A percentile compares a stretch with the other conserved stretches of the same genome.
Conservation (phyloP, 2,113 vertebrate species). For the Laticauda colubrina region DNA sequence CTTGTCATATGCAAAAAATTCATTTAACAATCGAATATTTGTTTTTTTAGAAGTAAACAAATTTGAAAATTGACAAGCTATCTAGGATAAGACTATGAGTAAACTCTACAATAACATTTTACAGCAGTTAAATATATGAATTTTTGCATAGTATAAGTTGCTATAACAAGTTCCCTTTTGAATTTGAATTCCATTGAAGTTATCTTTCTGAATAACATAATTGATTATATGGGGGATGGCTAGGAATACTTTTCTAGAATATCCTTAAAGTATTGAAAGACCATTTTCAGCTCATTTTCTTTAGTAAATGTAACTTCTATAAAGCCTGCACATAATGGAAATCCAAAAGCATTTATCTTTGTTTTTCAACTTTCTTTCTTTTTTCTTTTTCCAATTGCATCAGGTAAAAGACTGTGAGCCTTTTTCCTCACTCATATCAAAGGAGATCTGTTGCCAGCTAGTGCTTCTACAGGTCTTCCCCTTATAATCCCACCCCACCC, state of each 20-base stretch:
- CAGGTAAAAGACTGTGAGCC: background rate
- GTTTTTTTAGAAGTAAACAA: background rate
- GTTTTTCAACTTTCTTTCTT: constrained; percentile 6
- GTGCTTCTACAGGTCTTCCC: background rate
- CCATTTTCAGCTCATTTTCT: constrained; percentile 19
- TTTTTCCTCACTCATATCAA: background rate
- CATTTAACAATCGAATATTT: background rate
- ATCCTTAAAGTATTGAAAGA: constrained; percentile 31
- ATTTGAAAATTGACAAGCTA: background rate
- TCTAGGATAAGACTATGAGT: background rate
- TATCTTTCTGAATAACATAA: constrained; percentile 1
- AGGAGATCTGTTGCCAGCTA: background rate
- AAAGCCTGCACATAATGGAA: constrained; percentile 11
- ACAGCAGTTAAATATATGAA: background rate
- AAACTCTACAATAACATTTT: background rate
- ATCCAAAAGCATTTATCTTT: constrained; percentile 29
- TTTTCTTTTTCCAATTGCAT: background rate
- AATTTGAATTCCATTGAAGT: constrained; percentile 21
- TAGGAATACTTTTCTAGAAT: background rate
- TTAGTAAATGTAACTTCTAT: constrained; percentile 8
- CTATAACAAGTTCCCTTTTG: background rate
- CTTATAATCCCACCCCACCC: background rate
- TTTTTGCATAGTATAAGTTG: background rate
- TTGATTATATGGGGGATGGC: background rate
- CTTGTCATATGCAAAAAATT: background rate